These are phyloP conservation scores for Therioaphis trifolii DNA, from an alignment of 2,888 invertebrate species.

Conservation along the genomic window DNA sequence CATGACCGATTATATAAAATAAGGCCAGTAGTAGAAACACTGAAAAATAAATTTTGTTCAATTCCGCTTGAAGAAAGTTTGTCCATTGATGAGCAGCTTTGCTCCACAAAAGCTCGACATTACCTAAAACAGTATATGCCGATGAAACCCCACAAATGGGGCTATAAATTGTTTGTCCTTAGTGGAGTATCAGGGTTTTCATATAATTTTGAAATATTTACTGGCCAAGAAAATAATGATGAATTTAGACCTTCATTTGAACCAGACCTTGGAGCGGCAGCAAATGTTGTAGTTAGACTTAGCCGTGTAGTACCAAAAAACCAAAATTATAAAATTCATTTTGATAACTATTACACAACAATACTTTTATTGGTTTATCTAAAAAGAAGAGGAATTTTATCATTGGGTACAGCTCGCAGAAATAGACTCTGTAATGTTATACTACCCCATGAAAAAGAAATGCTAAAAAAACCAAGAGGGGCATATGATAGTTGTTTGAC, in stretches of 20 bases:
- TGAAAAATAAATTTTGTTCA: neutral
- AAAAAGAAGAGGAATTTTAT: neutral
- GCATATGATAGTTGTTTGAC: neutral
- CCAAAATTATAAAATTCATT: neutral
- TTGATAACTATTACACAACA: neutral
- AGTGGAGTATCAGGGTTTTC: neutral
- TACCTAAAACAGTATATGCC: neutral
- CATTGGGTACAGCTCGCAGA: neutral
- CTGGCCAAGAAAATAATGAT: neutral
- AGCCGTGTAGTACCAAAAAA: neutral
- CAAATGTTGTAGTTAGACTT: neutral
- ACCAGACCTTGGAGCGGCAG: neutral
- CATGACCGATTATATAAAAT: constrained; percentile 37
- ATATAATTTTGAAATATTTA: neutral
- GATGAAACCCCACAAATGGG: neutral
- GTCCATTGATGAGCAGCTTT: neutral
- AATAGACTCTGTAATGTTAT: neutral
- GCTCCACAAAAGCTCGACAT: neutral
- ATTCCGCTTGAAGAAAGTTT: constrained; percentile 29
- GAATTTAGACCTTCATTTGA: neutral
- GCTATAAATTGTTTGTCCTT: neutral
- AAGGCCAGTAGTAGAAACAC: neutral
- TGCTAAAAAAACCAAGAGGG: too few species aligned
- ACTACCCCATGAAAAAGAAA: neutral
- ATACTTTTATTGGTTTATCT: neutral